Percentiles rank a stretch among this genome's conserved stretches.
Conservation (phyloP, 2,888 invertebrate species). For the Homarus gammarus region DNA sequence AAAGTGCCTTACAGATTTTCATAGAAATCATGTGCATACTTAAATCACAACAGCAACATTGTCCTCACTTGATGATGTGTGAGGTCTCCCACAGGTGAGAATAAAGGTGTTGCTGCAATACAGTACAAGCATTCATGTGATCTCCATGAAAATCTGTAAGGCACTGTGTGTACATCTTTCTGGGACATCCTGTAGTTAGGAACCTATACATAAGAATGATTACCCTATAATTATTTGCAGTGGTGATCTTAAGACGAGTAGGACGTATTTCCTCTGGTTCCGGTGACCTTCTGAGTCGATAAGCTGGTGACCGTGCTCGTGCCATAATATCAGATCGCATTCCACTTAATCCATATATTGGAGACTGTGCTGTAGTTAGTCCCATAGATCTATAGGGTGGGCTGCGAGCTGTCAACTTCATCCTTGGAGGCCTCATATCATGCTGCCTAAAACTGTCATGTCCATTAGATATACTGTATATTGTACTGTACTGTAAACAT, state of each 20-base stretch:
- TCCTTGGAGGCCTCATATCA: slow-evolving; percentile 11
- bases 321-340: slow-evolving; percentile 41
- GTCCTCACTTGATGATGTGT: no score
- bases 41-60: no score
- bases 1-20: no score
- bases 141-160: no score
- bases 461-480: background rate
- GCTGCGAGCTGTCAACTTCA: slow-evolving; percentile 23
- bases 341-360: slow-evolving; percentile 19
- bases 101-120: no score
- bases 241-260: slow-evolving; percentile 61
- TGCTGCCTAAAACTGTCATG: slow-evolving; percentile 24
- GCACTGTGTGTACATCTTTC: no score
- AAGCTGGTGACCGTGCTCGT: slow-evolving; percentile 17
- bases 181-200: no score
- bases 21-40: no score
- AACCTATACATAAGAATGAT: background rate
- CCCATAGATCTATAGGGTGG: slow-evolving; percentile 11
- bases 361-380: background rate
- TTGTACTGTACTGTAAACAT: no score
- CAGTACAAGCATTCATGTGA: no score
- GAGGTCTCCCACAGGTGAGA: no score
- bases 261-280: slow-evolving; percentile 53
- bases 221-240: slow-evolving; percentile 70
- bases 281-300: slow-evolving; percentile 46